Conservation (phyloP, 2,888 invertebrate species). For the Urechis unicinctus region DNA sequence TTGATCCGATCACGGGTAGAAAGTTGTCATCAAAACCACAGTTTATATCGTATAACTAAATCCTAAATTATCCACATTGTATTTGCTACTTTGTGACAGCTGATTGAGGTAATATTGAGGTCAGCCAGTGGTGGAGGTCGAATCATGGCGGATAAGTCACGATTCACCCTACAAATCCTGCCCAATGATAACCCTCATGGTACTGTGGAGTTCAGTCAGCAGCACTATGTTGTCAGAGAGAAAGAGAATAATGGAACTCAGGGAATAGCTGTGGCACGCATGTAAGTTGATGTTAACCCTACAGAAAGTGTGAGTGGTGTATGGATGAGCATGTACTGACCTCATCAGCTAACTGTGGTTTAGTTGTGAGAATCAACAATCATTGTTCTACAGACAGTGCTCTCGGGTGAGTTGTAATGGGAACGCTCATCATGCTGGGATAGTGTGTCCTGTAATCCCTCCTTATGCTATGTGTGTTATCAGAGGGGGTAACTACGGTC, state of each 20-base stretch:
- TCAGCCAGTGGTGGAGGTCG: slow-evolving; percentile 35
- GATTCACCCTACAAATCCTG: slow-evolving; percentile 30
- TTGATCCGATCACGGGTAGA: too few relatives aligned
- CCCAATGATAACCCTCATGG: slow-evolving; percentile 48
- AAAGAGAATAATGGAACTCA: slow-evolving; percentile 24
- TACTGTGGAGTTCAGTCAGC: slow-evolving; percentile 27
- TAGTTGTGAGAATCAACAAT: too few relatives aligned
- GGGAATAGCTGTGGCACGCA: slow-evolving; percentile 27
- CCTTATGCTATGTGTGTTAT: too few relatives aligned
- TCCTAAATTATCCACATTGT: not conserved
- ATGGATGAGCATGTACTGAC: too few relatives aligned
- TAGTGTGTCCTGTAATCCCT: too few relatives aligned
- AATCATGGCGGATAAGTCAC: slow-evolving; percentile 23
- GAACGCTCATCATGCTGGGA: too few relatives aligned
- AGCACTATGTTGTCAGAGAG: slow-evolving; percentile 27
- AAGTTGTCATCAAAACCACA: not conserved
- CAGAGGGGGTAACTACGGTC: slow-evolving; percentile 42
- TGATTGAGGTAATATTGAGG: not conserved
- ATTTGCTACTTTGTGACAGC: not conserved
- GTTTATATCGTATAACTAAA: not conserved
- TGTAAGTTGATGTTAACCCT: too few relatives aligned
- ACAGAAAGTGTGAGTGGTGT: too few relatives aligned
- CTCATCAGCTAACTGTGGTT: too few relatives aligned
- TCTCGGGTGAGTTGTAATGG: too few relatives aligned
- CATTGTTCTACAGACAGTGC: too few relatives aligned